Evolutionary conservation across 2,888 invertebrate species (phyloP).

Genomic region (Hemistola chrysoprasaria): DNA sequence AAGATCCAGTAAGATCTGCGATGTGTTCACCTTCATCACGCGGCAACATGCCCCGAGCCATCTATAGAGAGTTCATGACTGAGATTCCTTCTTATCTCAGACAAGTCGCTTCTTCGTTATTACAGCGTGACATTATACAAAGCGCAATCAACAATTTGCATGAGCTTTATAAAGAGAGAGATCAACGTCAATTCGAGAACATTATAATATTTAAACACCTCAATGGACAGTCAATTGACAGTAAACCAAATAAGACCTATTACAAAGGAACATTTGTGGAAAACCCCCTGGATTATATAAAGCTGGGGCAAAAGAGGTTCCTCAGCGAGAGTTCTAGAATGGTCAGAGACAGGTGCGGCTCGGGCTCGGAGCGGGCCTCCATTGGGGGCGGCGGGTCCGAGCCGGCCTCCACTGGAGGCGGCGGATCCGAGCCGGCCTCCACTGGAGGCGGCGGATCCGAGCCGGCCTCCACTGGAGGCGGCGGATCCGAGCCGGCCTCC

Average conservation of each 20-base stretch:
- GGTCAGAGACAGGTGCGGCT: no score
- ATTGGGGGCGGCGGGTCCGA: background rate
- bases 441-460: no score
- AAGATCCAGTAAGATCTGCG: background rate
- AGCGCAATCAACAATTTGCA: constrained; percentile 40
- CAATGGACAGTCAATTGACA: constrained; percentile 14
- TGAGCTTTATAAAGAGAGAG: constrained; percentile 39
- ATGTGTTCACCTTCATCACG: constrained; percentile 13
- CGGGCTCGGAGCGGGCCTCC: background rate
- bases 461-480: no score
- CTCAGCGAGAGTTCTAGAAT: background rate
- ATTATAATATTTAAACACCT: constrained; percentile 31
- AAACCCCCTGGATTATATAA: constrained; percentile 48
- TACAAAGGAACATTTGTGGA: constrained; percentile 34
- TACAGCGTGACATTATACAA: constrained; percentile 43
- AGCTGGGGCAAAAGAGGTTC: constrained; percentile 10
- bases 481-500: no score
- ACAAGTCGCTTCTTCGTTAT: constrained; percentile 34
- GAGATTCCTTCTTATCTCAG: constrained; percentile 46
- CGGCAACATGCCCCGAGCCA: constrained; percentile 28
- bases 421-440: no score
- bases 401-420: no score
- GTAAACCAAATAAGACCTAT: background rate
- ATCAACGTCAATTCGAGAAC: constrained; percentile 33
- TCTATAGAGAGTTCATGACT: constrained; percentile 54